phyloP scores from a whole-genome alignment of 2,113 vertebrate species.

The Siphamia tubifer region DNA sequence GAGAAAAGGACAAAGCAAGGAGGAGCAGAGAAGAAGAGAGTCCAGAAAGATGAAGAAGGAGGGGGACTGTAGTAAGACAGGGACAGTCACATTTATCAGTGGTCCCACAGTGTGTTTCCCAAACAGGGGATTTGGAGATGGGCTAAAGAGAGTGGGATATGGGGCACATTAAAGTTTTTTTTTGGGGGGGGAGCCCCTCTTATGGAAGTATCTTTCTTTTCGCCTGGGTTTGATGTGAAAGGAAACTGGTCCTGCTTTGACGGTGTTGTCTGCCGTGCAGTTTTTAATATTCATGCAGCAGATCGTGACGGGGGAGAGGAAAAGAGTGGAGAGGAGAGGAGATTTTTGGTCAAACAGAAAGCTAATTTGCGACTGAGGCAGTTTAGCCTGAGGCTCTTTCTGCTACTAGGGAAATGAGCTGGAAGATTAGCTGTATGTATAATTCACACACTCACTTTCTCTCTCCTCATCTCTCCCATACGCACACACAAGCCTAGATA shows the following conservation, averaged over 20 bases:
- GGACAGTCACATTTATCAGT: slow-evolving; percentile 61
- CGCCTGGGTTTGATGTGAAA: slow-evolving; percentile 67
- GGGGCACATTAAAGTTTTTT: slow-evolving; percentile 65
- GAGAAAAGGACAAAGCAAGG: slow-evolving; percentile 60
- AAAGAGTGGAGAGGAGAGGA: slow-evolving; percentile 54
- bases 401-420: slow-evolving; percentile 74
- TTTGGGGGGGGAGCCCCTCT: slow-evolving; percentile 4
- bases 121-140: slow-evolving; percentile 60
- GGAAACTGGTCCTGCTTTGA: slow-evolving; percentile 64
- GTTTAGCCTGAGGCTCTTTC: slow-evolving; percentile 74
- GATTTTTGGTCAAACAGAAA: slow-evolving; percentile 79
- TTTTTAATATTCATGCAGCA: slow-evolving; percentile 76
- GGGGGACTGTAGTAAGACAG: slow-evolving; percentile 27
- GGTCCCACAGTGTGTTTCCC: slow-evolving; percentile 52
- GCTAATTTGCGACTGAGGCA: slow-evolving; percentile 74
- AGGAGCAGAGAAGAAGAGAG: slow-evolving; percentile 28
- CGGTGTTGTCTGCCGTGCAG: slow-evolving; percentile 58
- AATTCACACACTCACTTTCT: slow-evolving; percentile 68
- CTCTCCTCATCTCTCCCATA: slow-evolving; percentile 9
- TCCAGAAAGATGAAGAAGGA: slow-evolving; percentile 23
- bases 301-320: slow-evolving; percentile 54
- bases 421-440: slow-evolving; percentile 76
- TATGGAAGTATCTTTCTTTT: slow-evolving; percentile 57
- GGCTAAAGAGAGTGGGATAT: slow-evolving; percentile 37
- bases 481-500: slow-evolving; percentile 24